Base-by-base conservation (phyloP, 2,113 vertebrate species). In the Gracilinanus agilis region DNA sequence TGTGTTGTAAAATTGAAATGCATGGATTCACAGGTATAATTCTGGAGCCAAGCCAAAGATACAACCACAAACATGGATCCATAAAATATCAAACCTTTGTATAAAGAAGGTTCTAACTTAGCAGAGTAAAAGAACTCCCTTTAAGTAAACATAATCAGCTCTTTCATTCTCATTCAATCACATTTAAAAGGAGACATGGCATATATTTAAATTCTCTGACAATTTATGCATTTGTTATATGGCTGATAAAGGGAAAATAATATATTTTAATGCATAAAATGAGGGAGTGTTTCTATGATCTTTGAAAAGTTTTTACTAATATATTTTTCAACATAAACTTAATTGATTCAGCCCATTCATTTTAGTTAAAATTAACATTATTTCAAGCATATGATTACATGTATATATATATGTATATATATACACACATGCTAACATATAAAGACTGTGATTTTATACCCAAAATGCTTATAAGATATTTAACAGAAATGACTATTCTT, bases 311-410 rank as follows among this genome's bases (percentile, higher is more conserved):
- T 92, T 90, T 21, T 88, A 92, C 16, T 24, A 90, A 90, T 93
- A 44, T 92, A 91, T 94, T 93, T 95, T 97, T 93, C 53, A 94
- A 94, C 92, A 24, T 34, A 91, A 93, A 11, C 27, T 90, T 92
- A 56, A 91, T 93, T 88, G 3, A 95, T 90, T 16, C 3, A 93
- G 93, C 0, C 3, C 3, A 93, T 91, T 92, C 91, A 40, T 13
- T 91, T 92, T 95, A 92, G 29, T 94, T 55, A 94, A 95, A 96
- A 96, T 40, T 91, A 95, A 95, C 90, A 92, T 27, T 54, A 89
- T 92, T 91, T 89, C 49, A 27, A 49, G 49, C 2, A 27, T 89
- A 53, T 89, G 5, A 21, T 75, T 75, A 67, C 16, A 34, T 34
- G 9, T 16, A 4, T 67, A 67, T 67, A n/a, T 75, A 0, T n/a